Conservation (phyloP, 2,113 vertebrate species). For the Callithrix jacchus region DNA sequence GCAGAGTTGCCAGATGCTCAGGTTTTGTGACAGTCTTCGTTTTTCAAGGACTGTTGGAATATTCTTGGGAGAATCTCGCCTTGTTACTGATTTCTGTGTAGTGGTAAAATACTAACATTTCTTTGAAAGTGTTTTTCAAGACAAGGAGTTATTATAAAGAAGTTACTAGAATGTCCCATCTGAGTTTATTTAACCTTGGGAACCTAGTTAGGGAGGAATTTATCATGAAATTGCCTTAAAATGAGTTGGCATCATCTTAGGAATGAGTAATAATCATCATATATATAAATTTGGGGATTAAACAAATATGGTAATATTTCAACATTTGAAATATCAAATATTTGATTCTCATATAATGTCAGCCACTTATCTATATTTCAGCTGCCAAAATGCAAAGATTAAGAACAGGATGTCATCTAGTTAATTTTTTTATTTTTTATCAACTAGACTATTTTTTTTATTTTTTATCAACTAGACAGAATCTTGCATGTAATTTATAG, state of each 20-base stretch:
- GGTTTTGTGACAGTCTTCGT: slow-evolving; percentile 86
- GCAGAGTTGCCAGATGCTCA: slow-evolving; percentile 90
- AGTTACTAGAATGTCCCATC: slow-evolving; percentile 3
- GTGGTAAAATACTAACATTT: slow-evolving; percentile 70
- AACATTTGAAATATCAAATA: not conserved
- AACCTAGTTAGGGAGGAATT: not conserved
- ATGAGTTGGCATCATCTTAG: not conserved
- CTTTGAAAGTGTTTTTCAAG: slow-evolving; percentile 65
- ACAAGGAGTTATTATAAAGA: slow-evolving; percentile 47
- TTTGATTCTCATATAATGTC: not conserved
- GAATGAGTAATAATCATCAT: not conserved
- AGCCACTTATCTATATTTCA: slow-evolving; percentile 22
- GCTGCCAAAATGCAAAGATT: not conserved
- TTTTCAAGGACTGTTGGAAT: slow-evolving; percentile 85
- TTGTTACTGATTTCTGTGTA: slow-evolving; percentile 72
- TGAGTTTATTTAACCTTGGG: slow-evolving; percentile 5
- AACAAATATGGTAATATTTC: not conserved
- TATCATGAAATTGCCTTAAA: not conserved
- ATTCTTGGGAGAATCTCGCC: slow-evolving; percentile 83
- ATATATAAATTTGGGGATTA: not conserved
- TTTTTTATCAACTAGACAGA: not conserved
- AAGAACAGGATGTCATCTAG: not conserved
- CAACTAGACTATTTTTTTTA: not conserved
- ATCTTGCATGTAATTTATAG: not conserved
- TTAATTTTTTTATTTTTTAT: slow-evolving; percentile 16